Evolutionary conservation across 2,888 invertebrate species (phyloP), one percentile per base, ranked within the genome.

Genomic region (Pseudococcus viburni): DNA sequence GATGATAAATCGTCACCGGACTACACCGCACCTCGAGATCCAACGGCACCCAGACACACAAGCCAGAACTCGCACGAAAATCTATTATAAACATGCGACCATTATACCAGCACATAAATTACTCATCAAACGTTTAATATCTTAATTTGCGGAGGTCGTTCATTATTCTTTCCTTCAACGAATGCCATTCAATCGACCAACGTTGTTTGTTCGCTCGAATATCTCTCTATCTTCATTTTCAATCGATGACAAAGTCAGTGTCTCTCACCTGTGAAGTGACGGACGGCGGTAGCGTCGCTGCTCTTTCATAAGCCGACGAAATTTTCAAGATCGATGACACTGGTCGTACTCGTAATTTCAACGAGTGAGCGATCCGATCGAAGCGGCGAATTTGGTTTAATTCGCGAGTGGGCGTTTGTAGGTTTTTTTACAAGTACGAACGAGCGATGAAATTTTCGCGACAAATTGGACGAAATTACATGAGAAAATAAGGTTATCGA

Each of bases 121-220:
- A 86, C 86, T 86, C 68, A 86, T 68, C 86, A 19, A 22, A 86
- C 59, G 85, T 85, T 33, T 73, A 46, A 86, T 86, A 86, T 68
- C 86, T 86, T 46, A 86, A 86, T 86, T 86, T 86, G 86, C 86
- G 33, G 64, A 85, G 59, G 59, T 55, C 85, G 85, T 77, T 77
- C 11, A 9, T 64, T 64, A 7, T 9, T 19, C 15, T 22, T 19
- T 64, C 64, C 22, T 64, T 33, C 26, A 33, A 11, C 8, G 3
- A 0, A 22, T 22, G 64, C 64, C 22, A 64, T 64, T 22, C 64
- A 15, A 64, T 64, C 64, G 22, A 22, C 19, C 22, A 64, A 11
- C 19, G n/a, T 64, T 64, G 64, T 64, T 59, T 59, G 59, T 19
- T 64, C 64, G 9, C 0, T 22, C 4, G 9, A 22, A 64, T 64